phyloP scores from a whole-genome alignment of 2,888 invertebrate species.

The Agrochola lota region DNA sequence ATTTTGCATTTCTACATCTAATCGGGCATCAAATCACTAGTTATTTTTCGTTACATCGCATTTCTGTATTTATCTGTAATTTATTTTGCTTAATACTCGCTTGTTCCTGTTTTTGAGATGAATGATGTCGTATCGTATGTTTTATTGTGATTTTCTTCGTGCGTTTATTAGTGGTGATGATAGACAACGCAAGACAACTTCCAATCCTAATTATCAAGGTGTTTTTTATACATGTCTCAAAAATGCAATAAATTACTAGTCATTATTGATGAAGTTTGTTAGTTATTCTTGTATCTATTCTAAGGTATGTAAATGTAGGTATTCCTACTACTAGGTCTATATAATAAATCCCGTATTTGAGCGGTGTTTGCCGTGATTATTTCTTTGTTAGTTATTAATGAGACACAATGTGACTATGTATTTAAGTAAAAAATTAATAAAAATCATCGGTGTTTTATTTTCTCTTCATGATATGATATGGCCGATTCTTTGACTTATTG shows the following conservation, averaged over 20 bases:
- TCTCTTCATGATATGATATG: neutral
- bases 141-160: slow-evolving; percentile 81
- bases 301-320: slow-evolving; percentile 78
- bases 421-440: slow-evolving; percentile 82
- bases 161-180: slow-evolving; percentile 81
- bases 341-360: slow-evolving; percentile 75
- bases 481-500: neutral
- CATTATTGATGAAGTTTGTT: slow-evolving; percentile 87
- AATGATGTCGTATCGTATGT: slow-evolving; percentile 82
- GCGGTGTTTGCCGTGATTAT: slow-evolving; percentile 82
- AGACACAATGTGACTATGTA: slow-evolving; percentile 84
- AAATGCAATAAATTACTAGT: slow-evolving; percentile 85
- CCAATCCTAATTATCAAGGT: slow-evolving; percentile 83
- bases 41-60: slow-evolving; percentile 83
- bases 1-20: slow-evolving; percentile 88
- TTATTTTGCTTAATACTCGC: slow-evolving; percentile 87
- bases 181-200: slow-evolving; percentile 84
- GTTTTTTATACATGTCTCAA: slow-evolving; percentile 82
- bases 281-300: slow-evolving; percentile 83
- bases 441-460: slow-evolving; percentile 66
- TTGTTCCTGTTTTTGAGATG: slow-evolving; percentile 85
- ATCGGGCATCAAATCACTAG: slow-evolving; percentile 82
- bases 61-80: slow-evolving; percentile 77
- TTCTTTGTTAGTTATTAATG: slow-evolving; percentile 82
- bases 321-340: slow-evolving; percentile 84